Base-by-base conservation (phyloP, 2,797 vertebrate genomes). In the Melanotaenia boesemani region DNA sequence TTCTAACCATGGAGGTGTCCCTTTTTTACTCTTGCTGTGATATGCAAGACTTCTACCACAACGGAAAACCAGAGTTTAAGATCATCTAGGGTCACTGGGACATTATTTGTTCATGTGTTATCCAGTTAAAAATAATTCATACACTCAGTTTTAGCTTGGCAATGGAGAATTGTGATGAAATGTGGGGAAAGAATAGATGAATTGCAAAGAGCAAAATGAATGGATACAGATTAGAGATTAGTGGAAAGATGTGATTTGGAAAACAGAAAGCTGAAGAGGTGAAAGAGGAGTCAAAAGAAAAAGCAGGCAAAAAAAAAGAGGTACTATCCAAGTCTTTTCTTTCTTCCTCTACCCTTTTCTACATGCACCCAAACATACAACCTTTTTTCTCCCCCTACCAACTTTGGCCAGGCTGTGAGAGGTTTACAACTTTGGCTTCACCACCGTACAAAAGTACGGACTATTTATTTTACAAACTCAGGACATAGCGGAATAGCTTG, bases 401-500 rank as follows among this genome's bases (percentile, higher is more conserved):
- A 76, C 72, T 66, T 34, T 76, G 77, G 75, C 64, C 80, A 62
- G 76, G 82, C 76, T 54, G 6, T 67, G 67, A 69, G 70, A 79
- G 80, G 71, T 90, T 91, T 88, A 89, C 77, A 79, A 8, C 84
- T 84, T 79, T 83, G 72, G 84, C 89, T 89, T 86, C 84, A 86
- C 59, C 70, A 71, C 66, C 73, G 63, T 73, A 39, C 77, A 88
- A 48, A 63, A 58, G 63, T 67, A 73, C 74, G 62, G 69, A 78
- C 72, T 87, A 89, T 92, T 91, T 93, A 80, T 92, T 92, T 90
- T 88, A 88, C 81, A 85, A 89, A 86, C 71, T 82, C 60, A 59
- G 82, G 56, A 77, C 84, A 59, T 20, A 82, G 70, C 72, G 26
- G 76, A 76, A 62, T 62, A 71, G 78, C 70, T n/a, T 28, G 70